A percentile compares a stretch with the other conserved stretches of the same genome.
Conservation (phyloP, 2,797 vertebrate genomes). For the Danio kyathit region DNA sequence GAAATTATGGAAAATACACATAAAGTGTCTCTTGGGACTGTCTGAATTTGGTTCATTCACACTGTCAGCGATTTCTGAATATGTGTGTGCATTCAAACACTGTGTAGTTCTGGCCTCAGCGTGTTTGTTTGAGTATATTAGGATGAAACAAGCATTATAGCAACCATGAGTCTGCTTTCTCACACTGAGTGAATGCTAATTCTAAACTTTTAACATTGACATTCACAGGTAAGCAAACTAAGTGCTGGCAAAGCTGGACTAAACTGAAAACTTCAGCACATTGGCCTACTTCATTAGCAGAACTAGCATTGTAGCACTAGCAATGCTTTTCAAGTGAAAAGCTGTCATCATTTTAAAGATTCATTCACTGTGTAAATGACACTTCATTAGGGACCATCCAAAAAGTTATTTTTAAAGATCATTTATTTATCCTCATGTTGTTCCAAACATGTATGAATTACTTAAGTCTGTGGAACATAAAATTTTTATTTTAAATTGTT, state of each 20-base stretch:
- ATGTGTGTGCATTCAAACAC: no score
- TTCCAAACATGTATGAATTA: background rate
- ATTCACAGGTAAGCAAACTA: conserved; percentile 31
- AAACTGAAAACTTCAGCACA: conserved; percentile 30
- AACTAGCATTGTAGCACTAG: conserved; percentile 12
- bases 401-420: background rate
- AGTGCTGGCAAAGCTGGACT: conserved; percentile 12
- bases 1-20: no score
- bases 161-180: background rate
- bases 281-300: conserved; percentile 34
- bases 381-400: no score
- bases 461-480: background rate
- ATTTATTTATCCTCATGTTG: background rate
- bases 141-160: background rate
- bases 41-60: no score
- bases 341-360: background rate
- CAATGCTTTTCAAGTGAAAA: conserved; percentile 25
- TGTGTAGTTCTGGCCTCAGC: background rate
- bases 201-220: conserved; percentile 22
- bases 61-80: no score
- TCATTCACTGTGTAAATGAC: background rate
- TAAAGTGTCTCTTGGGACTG: no score
- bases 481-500: no score
- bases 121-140: background rate
- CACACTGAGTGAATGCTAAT: conserved; percentile 12